Evolutionary conservation across 2,888 invertebrate genomes (phyloP).

Genomic region (Pyralis farinalis): DNA sequence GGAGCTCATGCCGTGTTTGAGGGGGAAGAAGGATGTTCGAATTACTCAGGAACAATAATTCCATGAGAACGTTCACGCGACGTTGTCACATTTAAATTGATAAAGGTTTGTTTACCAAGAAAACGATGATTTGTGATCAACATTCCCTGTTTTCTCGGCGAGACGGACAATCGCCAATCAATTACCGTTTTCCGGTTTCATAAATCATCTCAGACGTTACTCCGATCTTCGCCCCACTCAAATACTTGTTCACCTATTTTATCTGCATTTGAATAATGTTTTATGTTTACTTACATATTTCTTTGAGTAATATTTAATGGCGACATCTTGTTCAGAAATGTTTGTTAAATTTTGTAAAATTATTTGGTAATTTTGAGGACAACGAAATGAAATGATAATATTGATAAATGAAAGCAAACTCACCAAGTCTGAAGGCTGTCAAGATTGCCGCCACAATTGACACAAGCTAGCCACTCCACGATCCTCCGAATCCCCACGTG

Average conservation of each 20-base stretch:
- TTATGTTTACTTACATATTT: background rate
- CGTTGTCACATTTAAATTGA: conserved; percentile 8
- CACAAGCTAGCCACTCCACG: background rate
- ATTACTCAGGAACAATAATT: conserved; percentile 40
- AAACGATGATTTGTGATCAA: background rate
- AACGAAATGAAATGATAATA: background rate
- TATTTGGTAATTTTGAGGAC: background rate
- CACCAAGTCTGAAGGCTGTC: background rate
- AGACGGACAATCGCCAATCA: conserved; percentile 37
- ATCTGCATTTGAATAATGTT: conserved; percentile 17
- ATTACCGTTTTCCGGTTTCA: conserved; percentile 38
- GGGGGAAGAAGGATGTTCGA: conserved; percentile 38
- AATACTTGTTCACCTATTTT: conserved; percentile 12
- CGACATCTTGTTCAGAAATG: background rate
- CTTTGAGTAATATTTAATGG: background rate
- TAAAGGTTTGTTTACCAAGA: conserved; percentile 9
- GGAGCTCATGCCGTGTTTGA: conserved; percentile 22
- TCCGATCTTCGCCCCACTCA: background rate
- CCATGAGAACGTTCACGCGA: conserved; percentile 16
- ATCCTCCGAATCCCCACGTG: conserved; percentile 23
- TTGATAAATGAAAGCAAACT: background rate
- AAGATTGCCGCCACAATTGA: conserved; percentile 1
- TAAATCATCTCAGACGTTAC: conserved; percentile 39
- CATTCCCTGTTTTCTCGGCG: conserved; percentile 5
- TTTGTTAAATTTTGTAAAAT: too few relatives aligned